phyloP scores from a whole-genome alignment of 2,888 invertebrate genomes.

The Tromatobia lineatoria region DNA sequence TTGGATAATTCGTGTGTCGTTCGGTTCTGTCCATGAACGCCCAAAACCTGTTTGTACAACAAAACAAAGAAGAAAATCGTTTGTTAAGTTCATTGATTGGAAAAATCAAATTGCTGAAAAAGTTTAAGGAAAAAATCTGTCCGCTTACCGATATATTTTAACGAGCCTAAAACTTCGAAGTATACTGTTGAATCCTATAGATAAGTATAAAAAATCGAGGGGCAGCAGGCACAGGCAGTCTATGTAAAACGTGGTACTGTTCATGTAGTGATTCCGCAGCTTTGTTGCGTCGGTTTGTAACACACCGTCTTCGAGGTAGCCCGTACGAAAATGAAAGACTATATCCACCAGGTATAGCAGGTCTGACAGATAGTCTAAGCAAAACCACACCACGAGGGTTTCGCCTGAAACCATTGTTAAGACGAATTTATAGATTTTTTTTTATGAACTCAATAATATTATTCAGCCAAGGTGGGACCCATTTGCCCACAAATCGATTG shows the following conservation, averaged over 20 bases:
- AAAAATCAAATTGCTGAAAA: background rate
- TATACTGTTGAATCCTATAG: conserved; percentile 98
- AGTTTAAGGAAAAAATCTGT: background rate
- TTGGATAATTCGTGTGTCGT: conserved; percentile 99
- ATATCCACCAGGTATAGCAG: conserved; percentile 98
- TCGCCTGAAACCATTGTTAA: conserved; percentile 87
- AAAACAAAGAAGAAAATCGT: background rate
- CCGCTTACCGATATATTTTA: conserved; percentile 93
- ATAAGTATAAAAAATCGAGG: conserved; percentile 98
- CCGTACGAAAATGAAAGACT: conserved; percentile 98
- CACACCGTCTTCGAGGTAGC: conserved; percentile 98
- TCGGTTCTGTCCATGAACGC: conserved; percentile 99
- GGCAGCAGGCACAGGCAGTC: conserved; percentile 99
- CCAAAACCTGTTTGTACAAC: conserved; percentile 90
- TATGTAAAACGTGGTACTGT: conserved; percentile 98
- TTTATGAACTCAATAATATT: background rate
- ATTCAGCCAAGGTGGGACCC: background rate
- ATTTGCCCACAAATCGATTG: too few species aligned
- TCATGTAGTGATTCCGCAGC: conserved; percentile 98
- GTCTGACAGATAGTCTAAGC: conserved; percentile 98
- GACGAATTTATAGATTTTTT: background rate
- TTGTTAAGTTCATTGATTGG: background rate
- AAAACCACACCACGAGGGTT: conserved; percentile 97
- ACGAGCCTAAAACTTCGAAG: conserved; percentile 97
- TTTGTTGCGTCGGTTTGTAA: conserved; percentile 98